Base-by-base conservation (phyloP, 2,797 vertebrate genomes). In the Rhadinocentrus ornatus region DNA sequence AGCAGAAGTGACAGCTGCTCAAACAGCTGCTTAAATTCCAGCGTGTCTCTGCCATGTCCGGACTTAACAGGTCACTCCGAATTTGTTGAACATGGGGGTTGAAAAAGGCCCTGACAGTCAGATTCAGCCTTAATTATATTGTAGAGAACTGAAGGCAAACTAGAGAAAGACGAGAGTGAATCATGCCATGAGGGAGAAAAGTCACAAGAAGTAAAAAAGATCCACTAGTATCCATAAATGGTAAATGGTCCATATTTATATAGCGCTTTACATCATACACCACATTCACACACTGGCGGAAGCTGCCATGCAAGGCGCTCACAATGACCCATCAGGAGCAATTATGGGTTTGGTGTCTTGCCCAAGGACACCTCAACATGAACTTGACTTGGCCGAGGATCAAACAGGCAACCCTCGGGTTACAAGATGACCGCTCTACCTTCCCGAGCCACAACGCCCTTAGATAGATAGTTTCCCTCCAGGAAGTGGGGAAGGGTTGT, bases 1-100 rank as follows among this genome's bases (percentile, higher is more conserved):
- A 32, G 41, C 65, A 16, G 62, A 52, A 58, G 66, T 56, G 69
- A 76, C 88, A 77, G 79, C 80, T 83, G 86, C 78, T 88, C 70
- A 73, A 69, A 82, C 62, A 60, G 55, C 68, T 77, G 78, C 77
- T 69, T 79, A 31, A 44, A 76, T 77, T 69, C 79, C 77, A 29
- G 24, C 20, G 50, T 62, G 35, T 20, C 66, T 67, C 73, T 56
- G 75, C 64, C 37, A 59, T 62, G 74, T 24, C 8, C 18, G 61
- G 73, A 74, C 69, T 71, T 66, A 80, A 29, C 73, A n/a, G 86
- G 78, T 81, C 73, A 71, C 2, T 18, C 54, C 24, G 65, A 16
- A 46, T 59, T 44, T 58, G 63, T 26, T 16, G 48, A 54, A 52
- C 32, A 53, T 56, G 55, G 12, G 13, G 26, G 26, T 48, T 11